Base-by-base conservation (phyloP, 2,113 vertebrate genomes). In the Cyanistes caeruleus region DNA sequence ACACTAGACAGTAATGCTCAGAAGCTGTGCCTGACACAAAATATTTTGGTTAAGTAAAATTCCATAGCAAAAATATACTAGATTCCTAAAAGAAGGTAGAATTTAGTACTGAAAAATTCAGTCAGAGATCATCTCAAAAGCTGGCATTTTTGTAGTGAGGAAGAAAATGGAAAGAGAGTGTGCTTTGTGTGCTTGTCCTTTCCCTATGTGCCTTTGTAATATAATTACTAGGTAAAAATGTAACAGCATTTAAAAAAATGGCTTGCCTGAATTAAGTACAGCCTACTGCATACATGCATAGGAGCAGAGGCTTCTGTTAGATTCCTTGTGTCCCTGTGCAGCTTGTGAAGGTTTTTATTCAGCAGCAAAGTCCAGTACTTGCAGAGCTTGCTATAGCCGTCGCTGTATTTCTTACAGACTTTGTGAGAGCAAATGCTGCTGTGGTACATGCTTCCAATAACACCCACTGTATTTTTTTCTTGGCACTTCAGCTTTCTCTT, bases 151-250 rank as follows among this genome's bases (percentile, higher is more conserved):
- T 76, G 35, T 41, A 68, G 25, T 23, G 37, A 85, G 43, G 30
- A 80, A 93, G 43, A 74, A 92, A 82, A 91, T 55, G 44, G 70
- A 60, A 80, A 76, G 70, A 90, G 39, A 25, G 28, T 25, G 52
- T 67, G 90, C 85, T 96, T 96, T 90, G 79, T 94, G 63, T 51
- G 59, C 93, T 94, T 86, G 92, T 97, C 95, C 84, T 94, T 94
- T 83, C 63, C 90, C 56, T 70, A 31, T 0, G 2, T 75, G 75
- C 56, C 67, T 93, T 95, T 94, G 77, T 92, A 58, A 68, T 91
- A 59, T 92, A 96, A 96, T 96, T 96, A 59, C 70, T 93, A 84
- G 92, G 79, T 94, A 94, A 96, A 96, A 85, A 85, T 69, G 12
- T 87, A 90, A 56, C 30, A 74, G 60, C 5, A 0, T 23, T 39